Conservation (phyloP, 2,113 vertebrate species). For the Sapayoa aenigma region DNA sequence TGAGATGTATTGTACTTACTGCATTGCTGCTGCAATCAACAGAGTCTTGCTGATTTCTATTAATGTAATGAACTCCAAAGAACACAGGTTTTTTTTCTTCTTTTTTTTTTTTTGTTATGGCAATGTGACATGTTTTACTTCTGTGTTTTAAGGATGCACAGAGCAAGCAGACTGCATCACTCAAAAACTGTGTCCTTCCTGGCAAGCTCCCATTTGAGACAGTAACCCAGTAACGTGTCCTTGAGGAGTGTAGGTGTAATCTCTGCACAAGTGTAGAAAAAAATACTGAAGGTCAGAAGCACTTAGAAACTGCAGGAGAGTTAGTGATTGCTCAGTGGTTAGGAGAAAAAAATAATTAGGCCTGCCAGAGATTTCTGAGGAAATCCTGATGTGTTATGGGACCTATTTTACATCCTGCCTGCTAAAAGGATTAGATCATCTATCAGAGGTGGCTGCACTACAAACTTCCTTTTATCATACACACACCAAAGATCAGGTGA, state of each 20-base stretch:
- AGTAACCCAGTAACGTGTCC: neutral
- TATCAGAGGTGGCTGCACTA: conserved; percentile 18
- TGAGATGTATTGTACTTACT: neutral
- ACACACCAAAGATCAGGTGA: conserved; percentile 44
- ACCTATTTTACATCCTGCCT: conserved; percentile 54
- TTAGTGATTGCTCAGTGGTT: neutral
- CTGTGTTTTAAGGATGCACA: neutral
- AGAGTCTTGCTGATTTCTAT: neutral
- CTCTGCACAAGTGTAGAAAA: neutral
- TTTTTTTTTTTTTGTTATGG: neutral
- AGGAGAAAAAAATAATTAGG: conserved; percentile 42
- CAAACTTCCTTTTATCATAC: conserved; percentile 28
- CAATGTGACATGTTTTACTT: neutral
- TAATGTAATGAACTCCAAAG: neutral
- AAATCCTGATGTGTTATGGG: conserved; percentile 1
- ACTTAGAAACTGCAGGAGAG: neutral
- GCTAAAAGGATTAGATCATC: conserved; percentile 36
- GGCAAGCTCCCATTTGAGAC: neutral
- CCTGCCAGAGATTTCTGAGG: conserved; percentile 38
- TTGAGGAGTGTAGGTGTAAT: neutral
- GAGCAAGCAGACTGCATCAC: neutral
- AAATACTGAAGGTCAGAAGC: conserved; percentile 9
- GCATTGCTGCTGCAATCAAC: neutral
- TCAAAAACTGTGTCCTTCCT: neutral
- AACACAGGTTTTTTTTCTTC: neutral